phyloP scores from a whole-genome alignment of 1,140 invertebrate species.

The Mactra quadrangularis region DNA sequence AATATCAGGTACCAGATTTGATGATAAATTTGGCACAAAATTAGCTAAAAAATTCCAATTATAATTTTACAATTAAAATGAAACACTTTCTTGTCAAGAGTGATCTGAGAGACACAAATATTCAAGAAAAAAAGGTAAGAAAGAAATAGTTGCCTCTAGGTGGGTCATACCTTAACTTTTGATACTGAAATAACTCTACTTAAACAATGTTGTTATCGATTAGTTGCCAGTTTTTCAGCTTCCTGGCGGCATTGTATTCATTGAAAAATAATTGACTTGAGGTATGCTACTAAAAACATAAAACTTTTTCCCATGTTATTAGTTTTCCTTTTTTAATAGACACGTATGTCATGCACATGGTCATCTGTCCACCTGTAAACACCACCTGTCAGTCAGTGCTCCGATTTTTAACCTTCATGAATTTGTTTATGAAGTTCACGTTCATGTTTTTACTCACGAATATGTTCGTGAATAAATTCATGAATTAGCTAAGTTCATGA shows the following conservation, averaged over 20 bases:
- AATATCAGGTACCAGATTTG: no score
- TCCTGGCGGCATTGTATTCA: conserved; percentile 43
- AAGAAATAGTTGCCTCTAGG: background rate
- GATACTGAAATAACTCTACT: conserved; percentile 35
- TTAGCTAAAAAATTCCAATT: no score
- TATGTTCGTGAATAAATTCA: conserved; percentile 41
- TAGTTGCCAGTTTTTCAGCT: conserved; percentile 47
- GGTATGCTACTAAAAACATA: conserved; percentile 39
- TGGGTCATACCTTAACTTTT: conserved; percentile 28
- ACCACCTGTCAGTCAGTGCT: conserved; percentile 34
- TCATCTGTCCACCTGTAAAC: no score
- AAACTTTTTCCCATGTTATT: conserved; percentile 47
- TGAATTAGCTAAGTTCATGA: conserved; percentile 45
- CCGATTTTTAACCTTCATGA: conserved; percentile 39
- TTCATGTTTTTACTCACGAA: no score
- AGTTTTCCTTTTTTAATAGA: conserved; percentile 34
- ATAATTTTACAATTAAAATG: no score
- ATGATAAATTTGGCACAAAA: no score
- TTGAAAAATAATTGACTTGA: conserved; percentile 24
- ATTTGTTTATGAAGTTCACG: conserved; percentile 46
- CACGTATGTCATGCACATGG: conserved; percentile 33
- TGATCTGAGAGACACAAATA: no score
- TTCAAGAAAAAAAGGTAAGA: background rate
- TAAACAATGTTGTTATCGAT: conserved; percentile 42
- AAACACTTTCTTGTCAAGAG: no score